A percentile compares a stretch with the other conserved stretches of the same genome.
These are phyloP conservation scores for Chaetogeoica ovagalla DNA, from an alignment of 2,888 invertebrate species.

Conservation along the genomic window DNA sequence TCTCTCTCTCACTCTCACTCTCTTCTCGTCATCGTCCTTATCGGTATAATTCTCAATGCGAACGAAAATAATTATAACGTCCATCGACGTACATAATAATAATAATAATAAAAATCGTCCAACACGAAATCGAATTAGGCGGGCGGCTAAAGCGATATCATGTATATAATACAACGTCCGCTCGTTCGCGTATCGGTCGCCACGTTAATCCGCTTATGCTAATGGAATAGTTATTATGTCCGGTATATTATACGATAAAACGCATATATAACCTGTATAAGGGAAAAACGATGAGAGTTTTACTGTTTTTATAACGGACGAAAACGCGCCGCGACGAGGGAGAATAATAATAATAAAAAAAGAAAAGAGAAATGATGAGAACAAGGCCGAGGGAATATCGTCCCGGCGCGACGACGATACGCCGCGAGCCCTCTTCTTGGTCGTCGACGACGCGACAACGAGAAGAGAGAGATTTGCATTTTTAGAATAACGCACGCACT, in stretches of 20 bases:
- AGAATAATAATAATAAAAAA: too few species aligned
- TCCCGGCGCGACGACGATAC: background rate
- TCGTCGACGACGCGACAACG: background rate
- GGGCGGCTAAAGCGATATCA: background rate
- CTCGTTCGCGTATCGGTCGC: conserved; percentile 17
- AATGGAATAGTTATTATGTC: conserved; percentile 33
- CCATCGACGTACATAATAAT: background rate
- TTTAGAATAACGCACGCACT: background rate
- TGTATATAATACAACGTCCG: conserved; percentile 4
- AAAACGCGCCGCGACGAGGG: too few species aligned
- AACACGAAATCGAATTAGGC: conserved; percentile 10
- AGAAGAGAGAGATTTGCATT: conserved; percentile 20
- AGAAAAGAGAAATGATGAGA: background rate
- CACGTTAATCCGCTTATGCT: conserved; percentile 46
- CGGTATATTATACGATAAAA: background rate
- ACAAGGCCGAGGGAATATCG: background rate
- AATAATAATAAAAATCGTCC: background rate
- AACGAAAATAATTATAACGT: conserved; percentile 32
- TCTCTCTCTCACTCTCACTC: too few species aligned
- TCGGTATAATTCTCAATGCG: conserved; percentile 8
- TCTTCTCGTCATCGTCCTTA: background rate
- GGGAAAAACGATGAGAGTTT: too few species aligned
- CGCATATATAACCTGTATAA: too few species aligned
- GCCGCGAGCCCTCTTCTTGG: background rate
- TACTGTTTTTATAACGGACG: background rate